Base-by-base conservation (phyloP, 2,113 vertebrate species). In the Coreoperca whiteheadi region DNA sequence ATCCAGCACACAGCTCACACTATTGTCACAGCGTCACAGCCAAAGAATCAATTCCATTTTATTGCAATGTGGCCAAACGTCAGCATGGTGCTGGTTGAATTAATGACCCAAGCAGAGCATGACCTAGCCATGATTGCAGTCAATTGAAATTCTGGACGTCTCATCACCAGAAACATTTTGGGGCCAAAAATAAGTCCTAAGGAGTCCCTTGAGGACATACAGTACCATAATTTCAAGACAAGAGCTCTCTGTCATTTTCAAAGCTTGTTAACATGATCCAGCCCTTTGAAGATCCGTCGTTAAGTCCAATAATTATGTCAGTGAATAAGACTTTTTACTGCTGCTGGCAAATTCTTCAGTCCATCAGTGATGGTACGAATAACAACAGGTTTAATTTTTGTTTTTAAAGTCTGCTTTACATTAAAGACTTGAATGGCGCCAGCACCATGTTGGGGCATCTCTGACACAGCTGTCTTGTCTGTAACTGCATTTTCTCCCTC, bases 231-330 rank as follows among this genome's bases (percentile, higher is more conserved):
- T 82, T 82, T 86, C 53, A 72, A 86, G 63, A 84, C 87, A 72
- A 66, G 41, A 74, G 68, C 53, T 5, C 10, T 69, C 61, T 90
- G 84, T 80, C 69, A 78, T 87, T 87, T 92, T 71, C 43, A 79
- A 87, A 67, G 72, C 89, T 86, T 84, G 89, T 94, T 94, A 94
- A 94, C 76, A 82, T 30, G 28, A 76, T 70, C 66, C 85, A 83
- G 51, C 9, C 28, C 89, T 95, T 95, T 94, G 88, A 94, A 87
- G 91, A 83, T 61, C 28, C 21, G 50, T 71, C 6, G 75, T 92
- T 74, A 89, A 89, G 63, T 83, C 59, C 64, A 85, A 83, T 90
- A 85, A 90, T 79, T 61, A 64, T 84, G 74, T 74, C 56, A 78
- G 43, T 16, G 60, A 85, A 85, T 76, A 56, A 89, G 89, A 53